A percentile compares a stretch with the other conserved stretches of the same genome.
phyloP scores from a whole-genome alignment of 1,140 invertebrate species.

The Elymnias hypermnestra region DNA sequence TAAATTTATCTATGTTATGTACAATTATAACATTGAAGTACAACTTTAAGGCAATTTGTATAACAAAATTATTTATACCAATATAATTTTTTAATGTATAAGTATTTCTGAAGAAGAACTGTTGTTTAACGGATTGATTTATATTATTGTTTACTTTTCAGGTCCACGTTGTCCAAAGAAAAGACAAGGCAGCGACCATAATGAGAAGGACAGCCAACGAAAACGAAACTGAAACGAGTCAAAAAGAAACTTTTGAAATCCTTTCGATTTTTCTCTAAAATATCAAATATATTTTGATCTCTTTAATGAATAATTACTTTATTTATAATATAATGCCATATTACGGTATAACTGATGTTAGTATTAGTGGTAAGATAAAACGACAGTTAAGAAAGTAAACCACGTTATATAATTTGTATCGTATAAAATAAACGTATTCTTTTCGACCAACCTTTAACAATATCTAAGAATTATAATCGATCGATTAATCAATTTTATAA shows the following conservation, averaged over 20 bases:
- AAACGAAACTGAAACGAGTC: slow-evolving; percentile 8
- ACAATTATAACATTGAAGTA: too few species aligned
- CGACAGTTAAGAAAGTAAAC: too few species aligned
- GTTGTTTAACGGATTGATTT: too few species aligned
- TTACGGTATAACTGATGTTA: slow-evolving; percentile 42
- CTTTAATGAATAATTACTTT: slow-evolving; percentile 47
- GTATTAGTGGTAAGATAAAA: slow-evolving; percentile 8
- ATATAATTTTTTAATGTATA: too few species aligned
- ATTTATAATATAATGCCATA: slow-evolving; percentile 64
- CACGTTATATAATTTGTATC: too few species aligned
- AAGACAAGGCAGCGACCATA: slow-evolving; percentile 16
- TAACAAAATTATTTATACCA: neutral
- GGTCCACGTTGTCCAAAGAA: slow-evolving; percentile 32
- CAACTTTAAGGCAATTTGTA: too few species aligned
- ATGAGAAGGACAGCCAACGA: slow-evolving; percentile 8
- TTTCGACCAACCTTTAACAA: too few species aligned
- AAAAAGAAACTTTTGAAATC: slow-evolving; percentile 5
- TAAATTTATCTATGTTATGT: too few species aligned
- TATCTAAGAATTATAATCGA: too few species aligned
- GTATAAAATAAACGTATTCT: too few species aligned
- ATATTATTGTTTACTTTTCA: slow-evolving; percentile 24
- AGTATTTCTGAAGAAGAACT: too few species aligned
- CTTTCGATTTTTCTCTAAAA: slow-evolving; percentile 19
- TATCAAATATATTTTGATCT: slow-evolving; percentile 49
- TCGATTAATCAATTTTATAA: too few species aligned